A percentile compares a stretch with the other conserved stretches of the same genome.
Evolutionary conservation across 2,888 invertebrate genomes (phyloP).

Genomic region (Tetragonula carbonaria): DNA sequence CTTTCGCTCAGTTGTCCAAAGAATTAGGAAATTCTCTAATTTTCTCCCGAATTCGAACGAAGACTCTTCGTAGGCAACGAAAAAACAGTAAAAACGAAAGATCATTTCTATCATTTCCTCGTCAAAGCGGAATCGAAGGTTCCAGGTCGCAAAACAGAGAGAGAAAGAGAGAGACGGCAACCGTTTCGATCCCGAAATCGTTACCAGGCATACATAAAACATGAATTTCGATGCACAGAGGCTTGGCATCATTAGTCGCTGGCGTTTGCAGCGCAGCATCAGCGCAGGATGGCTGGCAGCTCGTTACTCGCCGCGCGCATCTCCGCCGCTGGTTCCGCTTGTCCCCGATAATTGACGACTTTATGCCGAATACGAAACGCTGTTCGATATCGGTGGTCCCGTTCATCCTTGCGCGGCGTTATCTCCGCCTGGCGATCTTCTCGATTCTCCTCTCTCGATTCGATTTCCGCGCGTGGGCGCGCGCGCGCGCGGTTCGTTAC

Average conservation of each 20-base stretch:
- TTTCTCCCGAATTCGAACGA: too few relatives aligned
- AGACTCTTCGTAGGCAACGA: too few relatives aligned
- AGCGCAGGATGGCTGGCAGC: neutral
- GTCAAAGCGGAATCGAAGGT: too few relatives aligned
- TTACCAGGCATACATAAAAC: constrained; percentile 47
- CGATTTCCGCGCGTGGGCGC: constrained; percentile 45
- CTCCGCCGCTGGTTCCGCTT: constrained; percentile 28
- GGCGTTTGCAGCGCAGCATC: constrained; percentile 12
- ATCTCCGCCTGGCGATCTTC: constrained; percentile 48
- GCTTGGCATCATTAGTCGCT: constrained; percentile 44
- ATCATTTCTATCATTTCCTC: too few relatives aligned
- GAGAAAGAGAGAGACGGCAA: too few relatives aligned
- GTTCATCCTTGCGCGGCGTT: constrained; percentile 42
- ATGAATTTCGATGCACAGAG: constrained; percentile 42
- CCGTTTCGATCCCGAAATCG: constrained; percentile 8
- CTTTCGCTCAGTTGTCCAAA: too few relatives aligned
- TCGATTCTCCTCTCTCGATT: neutral
- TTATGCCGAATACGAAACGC: constrained; percentile 44
- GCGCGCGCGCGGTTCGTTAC: constrained; percentile 37
- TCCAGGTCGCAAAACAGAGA: too few relatives aligned
- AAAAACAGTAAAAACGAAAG: too few relatives aligned
- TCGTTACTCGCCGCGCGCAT: constrained; percentile 48
- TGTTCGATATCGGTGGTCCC: constrained; percentile 58
- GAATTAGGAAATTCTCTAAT: too few relatives aligned
- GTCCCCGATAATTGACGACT: constrained; percentile 57